A percentile compares a stretch with the other conserved stretches of the same genome.
phyloP scores from a whole-genome alignment of 2,113 vertebrate genomes.

The Hiodon alosoides region DNA sequence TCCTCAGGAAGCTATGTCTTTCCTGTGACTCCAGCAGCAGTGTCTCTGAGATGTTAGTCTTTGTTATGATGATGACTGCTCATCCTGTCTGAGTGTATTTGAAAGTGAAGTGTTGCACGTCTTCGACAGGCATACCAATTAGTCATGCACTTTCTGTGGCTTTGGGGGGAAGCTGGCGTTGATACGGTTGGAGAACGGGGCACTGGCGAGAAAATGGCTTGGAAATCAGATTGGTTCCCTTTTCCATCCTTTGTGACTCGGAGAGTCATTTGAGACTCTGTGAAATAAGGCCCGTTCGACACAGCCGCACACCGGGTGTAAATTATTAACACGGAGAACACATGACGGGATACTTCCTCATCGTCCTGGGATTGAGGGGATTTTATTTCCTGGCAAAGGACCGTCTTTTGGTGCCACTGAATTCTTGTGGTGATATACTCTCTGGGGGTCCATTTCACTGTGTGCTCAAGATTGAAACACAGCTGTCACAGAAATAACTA shows the following conservation, averaged over 20 bases:
- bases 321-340: slow-evolving; percentile 16
- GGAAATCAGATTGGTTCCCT: slow-evolving; percentile 21
- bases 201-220: background rate
- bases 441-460: background rate
- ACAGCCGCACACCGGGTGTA: background rate
- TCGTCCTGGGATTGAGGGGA: background rate
- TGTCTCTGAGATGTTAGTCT: background rate
- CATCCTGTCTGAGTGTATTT: background rate
- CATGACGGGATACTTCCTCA: slow-evolving; percentile 6
- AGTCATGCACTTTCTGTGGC: background rate
- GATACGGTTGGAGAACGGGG: background rate
- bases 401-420: background rate
- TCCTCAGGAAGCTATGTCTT: too few species aligned
- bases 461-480: background rate
- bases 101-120: background rate
- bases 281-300: background rate
- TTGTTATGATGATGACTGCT: background rate
- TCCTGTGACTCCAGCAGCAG: too few species aligned
- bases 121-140: background rate
- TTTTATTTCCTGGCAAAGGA: slow-evolving; percentile 7
- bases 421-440: background rate
- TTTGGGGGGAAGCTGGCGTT: background rate
- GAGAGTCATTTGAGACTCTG: slow-evolving; percentile 2
- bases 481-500: too few species aligned
- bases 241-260: slow-evolving; percentile 13